phyloP scores from a whole-genome alignment of 2,113 vertebrate genomes.

The Anolis sagrei region DNA sequence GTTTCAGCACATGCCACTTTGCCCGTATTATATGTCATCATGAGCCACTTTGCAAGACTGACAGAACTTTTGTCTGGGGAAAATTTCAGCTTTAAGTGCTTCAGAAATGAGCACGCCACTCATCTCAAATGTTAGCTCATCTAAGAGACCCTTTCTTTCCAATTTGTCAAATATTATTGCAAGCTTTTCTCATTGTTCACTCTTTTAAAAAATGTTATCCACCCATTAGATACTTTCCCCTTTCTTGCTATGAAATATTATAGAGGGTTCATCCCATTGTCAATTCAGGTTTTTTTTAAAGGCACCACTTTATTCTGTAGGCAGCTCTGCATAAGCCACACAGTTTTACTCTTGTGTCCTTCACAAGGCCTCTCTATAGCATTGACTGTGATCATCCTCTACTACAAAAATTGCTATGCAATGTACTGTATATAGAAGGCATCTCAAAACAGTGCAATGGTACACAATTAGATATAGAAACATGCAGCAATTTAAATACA shows the following conservation, averaged over 20 bases:
- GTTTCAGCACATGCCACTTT: constrained; percentile 37
- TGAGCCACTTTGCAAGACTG: constrained; percentile 44
- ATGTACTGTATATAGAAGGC: not conserved
- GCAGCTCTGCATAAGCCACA: not conserved
- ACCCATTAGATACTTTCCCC: constrained; percentile 45
- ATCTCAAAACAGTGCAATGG: not conserved
- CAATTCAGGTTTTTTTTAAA: constrained; percentile 34
- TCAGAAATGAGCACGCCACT: constrained; percentile 64
- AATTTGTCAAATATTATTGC: constrained; percentile 69
- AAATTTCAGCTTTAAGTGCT: constrained; percentile 72
- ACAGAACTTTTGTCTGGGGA: constrained; percentile 61
- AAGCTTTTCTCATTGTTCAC: constrained; percentile 45
- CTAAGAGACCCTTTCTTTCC: constrained; percentile 56
- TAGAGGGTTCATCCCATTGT: constrained; percentile 51
- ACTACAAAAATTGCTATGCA: rapidly evolving
- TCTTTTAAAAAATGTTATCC: constrained; percentile 38
- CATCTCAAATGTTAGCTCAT: constrained; percentile 36
- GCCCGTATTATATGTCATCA: constrained; percentile 49
- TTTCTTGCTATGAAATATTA: constrained; percentile 62
- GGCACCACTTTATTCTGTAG: constrained; percentile 49
- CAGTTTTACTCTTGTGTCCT: not conserved
- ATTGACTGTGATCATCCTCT: not conserved
- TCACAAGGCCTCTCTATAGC: not conserved
- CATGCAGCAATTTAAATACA: not conserved
- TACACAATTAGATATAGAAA: not conserved